Conservation (phyloP, 2,888 invertebrate species). For the Glaucopsyche alexis region DNA sequence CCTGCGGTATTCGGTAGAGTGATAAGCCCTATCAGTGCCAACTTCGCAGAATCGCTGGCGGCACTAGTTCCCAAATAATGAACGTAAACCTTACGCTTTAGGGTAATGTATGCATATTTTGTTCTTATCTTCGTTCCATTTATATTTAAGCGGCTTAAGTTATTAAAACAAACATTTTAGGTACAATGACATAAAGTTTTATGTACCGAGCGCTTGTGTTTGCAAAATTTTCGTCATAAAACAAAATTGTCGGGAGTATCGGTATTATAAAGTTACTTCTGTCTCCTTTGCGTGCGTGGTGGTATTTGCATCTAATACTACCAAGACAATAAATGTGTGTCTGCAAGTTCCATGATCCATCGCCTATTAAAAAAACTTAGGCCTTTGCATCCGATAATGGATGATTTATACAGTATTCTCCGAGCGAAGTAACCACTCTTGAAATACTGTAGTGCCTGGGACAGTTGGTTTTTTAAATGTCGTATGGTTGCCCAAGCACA, state of each 20-base stretch:
- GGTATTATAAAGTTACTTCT: background rate
- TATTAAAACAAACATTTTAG: conserved; percentile 18
- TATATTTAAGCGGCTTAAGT: conserved; percentile 17
- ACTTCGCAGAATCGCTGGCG: conserved; percentile 40
- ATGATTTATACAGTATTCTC: no score
- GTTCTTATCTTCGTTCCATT: conserved; percentile 18
- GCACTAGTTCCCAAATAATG: conserved; percentile 38
- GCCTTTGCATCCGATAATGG: no score
- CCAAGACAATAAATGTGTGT: background rate
- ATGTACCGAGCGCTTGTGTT: conserved; percentile 3
- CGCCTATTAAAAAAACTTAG: no score
- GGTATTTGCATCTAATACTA: no score
- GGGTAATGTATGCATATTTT: conserved; percentile 26
- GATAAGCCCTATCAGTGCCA: conserved; percentile 42
- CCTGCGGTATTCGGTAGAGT: conserved; percentile 40
- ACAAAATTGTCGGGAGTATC: background rate
- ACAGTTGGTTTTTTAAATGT: no score
- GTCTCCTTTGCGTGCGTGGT: background rate
- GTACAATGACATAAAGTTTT: conserved; percentile 15
- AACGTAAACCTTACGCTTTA: conserved; percentile 31
- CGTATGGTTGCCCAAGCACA: no score
- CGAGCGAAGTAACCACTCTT: no score
- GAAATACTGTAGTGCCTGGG: no score
- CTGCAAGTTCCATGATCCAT: background rate
- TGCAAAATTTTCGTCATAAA: conserved; percentile 33